Evolutionary conservation across 2,888 invertebrate species (phyloP), one percentile per base, ranked within the genome.

Genomic region (Abrostola tripartita): DNA sequence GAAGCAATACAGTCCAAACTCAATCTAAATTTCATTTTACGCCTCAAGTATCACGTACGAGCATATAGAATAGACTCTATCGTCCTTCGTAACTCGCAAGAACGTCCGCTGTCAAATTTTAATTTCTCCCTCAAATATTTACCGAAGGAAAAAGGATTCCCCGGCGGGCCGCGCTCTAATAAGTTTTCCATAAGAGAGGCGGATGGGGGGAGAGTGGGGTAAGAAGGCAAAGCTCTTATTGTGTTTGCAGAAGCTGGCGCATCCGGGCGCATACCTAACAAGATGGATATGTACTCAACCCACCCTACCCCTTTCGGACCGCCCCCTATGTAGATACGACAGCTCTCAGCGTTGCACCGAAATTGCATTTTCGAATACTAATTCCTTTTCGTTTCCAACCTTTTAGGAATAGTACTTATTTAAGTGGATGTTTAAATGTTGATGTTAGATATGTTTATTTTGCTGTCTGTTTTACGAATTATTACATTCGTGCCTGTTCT

Each of bases 51-150:
- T 92, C 93, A 93, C 94, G 91, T 90, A 88, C 90, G 90, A 74
- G 90, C 90, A 92, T 91, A 92, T 84, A 93, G 90, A 90, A 90
- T 90, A 88, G 89, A 87, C 88, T 88, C 79, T 80, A 84, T 79
- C 88, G 89, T 89, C 90, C 91, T 90, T 85, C 89, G 88, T 87
- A 85, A 85, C 88, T 88, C 86, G 79, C 70, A 74, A 85, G 87
- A 91, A 87, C 92, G 92, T 90, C 90, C 92, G 93, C 93, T 93
- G 94, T 94, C 94, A 94, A 94, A 94, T 94, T 94, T 94, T 94
- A 94, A 94, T 94, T 94, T 94, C 94, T 94, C 91, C 89, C 91
- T 94, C 94, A 94, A 94, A 94, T 94, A 94, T 94, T 94, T 94
- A 92, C 94, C 92, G 91, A 91, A 92, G 93, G 94, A 94, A 94